A percentile compares a stretch with the other conserved stretches of the same genome.
Evolutionary conservation across 2,797 vertebrate genomes (phyloP).

Genomic region (Phrynocephalus vlangalii): DNA sequence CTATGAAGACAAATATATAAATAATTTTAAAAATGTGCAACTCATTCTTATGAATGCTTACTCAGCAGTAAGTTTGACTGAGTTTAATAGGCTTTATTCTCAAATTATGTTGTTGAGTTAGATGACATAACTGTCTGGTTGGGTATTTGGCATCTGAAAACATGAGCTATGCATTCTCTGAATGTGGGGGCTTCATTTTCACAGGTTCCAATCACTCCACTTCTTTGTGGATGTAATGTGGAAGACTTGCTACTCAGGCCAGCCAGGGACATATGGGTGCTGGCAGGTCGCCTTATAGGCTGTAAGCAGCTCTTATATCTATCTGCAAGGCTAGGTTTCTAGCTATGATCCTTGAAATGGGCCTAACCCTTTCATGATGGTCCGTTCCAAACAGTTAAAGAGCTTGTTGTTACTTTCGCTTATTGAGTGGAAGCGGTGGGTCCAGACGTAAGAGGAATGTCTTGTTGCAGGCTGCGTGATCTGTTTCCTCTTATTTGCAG

Average conservation of each 20-base stretch:
- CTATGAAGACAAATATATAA: not conserved
- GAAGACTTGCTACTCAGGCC: not conserved
- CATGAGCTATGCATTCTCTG: not conserved
- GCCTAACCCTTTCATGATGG: not conserved
- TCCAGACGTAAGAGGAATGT: not conserved
- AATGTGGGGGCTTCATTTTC: not conserved
- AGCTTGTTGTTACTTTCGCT: not conserved
- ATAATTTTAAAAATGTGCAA: not conserved
- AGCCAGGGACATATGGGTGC: not conserved
- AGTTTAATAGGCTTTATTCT: not conserved
- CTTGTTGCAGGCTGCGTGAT: not conserved
- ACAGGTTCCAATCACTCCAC: not conserved
- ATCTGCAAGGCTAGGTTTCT: conserved; percentile 16
- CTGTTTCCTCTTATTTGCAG: not conserved
- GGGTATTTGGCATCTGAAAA: not conserved
- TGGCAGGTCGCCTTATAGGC: not conserved
- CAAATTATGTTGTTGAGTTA: not conserved
- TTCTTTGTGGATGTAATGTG: conserved; percentile 7
- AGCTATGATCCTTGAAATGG: not conserved
- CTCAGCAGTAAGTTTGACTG: not conserved
- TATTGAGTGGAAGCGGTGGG: not conserved
- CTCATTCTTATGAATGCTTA: not conserved
- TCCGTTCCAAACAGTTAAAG: not conserved
- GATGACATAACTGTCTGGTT: not conserved
- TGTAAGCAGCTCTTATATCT: not conserved